phyloP scores from a whole-genome alignment of 2,113 vertebrate species.

The Ctenomys sociabilis region DNA sequence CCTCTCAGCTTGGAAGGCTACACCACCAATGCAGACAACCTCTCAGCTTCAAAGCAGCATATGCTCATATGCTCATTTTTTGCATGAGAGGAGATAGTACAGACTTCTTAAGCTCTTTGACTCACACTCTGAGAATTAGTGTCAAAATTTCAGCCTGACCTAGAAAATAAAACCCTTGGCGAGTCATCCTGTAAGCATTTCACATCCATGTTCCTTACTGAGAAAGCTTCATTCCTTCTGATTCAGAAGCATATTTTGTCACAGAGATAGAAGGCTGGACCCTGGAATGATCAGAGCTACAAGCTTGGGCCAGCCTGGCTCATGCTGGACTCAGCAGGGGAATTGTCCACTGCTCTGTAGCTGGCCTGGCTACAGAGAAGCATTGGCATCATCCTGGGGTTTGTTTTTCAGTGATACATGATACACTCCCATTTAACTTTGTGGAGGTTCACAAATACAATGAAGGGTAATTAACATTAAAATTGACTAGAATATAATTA shows the following conservation, averaged over 20 bases:
- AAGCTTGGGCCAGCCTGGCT: too few species aligned
- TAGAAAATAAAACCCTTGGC: neutral
- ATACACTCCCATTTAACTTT: rapidly evolving
- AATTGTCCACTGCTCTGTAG: too few species aligned
- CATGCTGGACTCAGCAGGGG: rapidly evolving
- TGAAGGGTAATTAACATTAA: neutral
- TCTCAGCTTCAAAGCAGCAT: neutral
- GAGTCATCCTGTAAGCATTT: neutral
- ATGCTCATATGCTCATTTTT: neutral
- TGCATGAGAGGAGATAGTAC: neutral
- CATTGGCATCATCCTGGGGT: rapidly evolving
- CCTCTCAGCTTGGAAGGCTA: neutral
- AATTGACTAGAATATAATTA: neutral
- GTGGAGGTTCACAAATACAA: too few species aligned
- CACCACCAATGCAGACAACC: too few species aligned
- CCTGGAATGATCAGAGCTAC: neutral
- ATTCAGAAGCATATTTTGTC: rapidly evolving
- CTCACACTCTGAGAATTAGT: neutral
- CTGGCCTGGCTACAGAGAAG: neutral
- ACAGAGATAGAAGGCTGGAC: neutral
- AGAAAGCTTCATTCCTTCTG: neutral
- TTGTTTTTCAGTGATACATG: neutral
- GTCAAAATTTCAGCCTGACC: neutral
- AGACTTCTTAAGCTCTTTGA: neutral
- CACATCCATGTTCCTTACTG: neutral